A percentile compares a stretch with the other conserved stretches of the same genome.
phyloP scores from a whole-genome alignment of 1,140 invertebrate species.

The Drosophila orosa region DNA sequence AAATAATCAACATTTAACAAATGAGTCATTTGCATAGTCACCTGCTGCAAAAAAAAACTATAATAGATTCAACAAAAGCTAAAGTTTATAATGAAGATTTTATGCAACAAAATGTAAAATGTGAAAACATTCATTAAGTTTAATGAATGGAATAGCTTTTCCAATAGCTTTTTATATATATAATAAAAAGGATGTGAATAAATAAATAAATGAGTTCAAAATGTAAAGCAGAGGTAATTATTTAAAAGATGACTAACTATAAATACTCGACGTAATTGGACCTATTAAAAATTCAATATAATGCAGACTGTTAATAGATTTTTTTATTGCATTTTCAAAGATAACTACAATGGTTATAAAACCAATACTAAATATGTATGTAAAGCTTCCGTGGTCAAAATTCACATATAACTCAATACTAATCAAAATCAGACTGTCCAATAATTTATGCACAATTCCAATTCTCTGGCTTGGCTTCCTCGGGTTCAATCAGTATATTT shows the following conservation, averaged over 20 bases:
- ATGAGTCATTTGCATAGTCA: neutral
- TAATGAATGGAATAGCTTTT: neutral
- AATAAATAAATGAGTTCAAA: neutral
- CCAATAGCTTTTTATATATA: neutral
- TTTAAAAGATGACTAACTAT: neutral
- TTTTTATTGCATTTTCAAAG: neutral
- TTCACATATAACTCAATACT: neutral
- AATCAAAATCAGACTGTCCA: neutral
- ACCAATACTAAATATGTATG: neutral
- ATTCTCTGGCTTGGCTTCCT: neutral
- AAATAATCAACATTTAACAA: neutral
- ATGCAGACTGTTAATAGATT: neutral
- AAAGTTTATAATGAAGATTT: neutral
- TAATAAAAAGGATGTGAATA: neutral
- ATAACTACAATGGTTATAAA: neutral
- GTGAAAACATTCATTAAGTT: neutral
- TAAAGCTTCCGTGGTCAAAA: neutral
- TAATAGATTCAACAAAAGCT: neutral
- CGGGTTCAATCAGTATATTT: constrained; percentile 6
- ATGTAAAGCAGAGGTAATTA: neutral
- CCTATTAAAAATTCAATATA: neutral
- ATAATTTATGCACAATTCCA: neutral
- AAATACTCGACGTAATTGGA: neutral
- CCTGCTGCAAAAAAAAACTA: neutral
- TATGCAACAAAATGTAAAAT: neutral